Evolutionary conservation across 2,113 vertebrate species (phyloP).

Genomic region (Elaphurus davidianus): DNA sequence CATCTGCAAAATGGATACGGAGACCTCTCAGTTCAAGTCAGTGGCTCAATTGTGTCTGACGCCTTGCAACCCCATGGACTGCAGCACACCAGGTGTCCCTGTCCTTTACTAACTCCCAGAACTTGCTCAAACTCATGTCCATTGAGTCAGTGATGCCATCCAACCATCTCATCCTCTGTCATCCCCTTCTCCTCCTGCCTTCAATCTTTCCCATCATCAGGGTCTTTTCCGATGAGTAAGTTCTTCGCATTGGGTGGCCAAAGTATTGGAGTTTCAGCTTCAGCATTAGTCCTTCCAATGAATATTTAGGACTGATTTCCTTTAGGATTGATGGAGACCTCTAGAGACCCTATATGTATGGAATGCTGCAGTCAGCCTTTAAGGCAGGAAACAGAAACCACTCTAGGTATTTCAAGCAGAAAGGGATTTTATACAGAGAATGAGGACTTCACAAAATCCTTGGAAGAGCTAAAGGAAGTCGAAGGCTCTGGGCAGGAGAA

Average conservation of each 20-base stretch:
- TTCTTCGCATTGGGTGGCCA: not conserved
- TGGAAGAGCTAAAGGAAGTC: not conserved
- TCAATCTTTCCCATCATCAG: not conserved
- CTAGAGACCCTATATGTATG: not conserved
- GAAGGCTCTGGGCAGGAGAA: not conserved
- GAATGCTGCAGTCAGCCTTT: not conserved
- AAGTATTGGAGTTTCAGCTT: not conserved
- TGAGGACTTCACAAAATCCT: not conserved
- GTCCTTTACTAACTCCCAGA: not conserved
- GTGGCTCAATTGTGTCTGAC: not conserved
- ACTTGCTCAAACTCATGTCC: not conserved
- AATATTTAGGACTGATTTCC: not conserved
- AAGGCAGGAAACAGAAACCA: not conserved
- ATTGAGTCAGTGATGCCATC: not conserved
- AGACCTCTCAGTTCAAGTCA: not conserved
- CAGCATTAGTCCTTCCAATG: not conserved
- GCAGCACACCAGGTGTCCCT: not conserved
- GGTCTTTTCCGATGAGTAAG: not conserved
- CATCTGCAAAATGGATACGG: not conserved
- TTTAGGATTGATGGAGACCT: not conserved
- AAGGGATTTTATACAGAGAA: not conserved
- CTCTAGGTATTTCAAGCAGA: not conserved
- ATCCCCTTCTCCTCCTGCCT: not conserved
- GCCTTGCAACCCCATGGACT: not conserved
- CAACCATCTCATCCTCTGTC: not conserved